Conservation (phyloP, 2,113 vertebrate genomes). For the Strix uralensis region DNA sequence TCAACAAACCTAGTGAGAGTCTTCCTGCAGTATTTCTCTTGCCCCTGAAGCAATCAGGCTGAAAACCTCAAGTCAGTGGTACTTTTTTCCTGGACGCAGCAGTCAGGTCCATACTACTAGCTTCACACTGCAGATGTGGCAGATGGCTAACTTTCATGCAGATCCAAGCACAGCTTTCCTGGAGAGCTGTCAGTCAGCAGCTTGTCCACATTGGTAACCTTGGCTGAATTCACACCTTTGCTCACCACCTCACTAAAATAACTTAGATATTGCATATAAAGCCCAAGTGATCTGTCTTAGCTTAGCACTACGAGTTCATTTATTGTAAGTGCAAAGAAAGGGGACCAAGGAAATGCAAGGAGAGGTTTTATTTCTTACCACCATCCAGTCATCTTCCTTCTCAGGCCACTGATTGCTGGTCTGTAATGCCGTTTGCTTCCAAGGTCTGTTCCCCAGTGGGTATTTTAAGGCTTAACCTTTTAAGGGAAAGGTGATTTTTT, state of each 20-base stretch:
- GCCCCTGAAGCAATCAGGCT: neutral
- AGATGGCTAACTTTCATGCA: neutral
- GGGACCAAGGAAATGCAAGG: neutral
- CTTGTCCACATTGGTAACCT: neutral
- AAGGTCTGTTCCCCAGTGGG: neutral
- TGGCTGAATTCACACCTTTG: neutral
- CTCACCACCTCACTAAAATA: neutral
- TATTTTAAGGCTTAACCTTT: slow-evolving; percentile 10
- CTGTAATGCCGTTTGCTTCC: neutral
- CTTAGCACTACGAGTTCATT: neutral
- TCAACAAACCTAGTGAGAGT: neutral
- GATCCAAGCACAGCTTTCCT: neutral
- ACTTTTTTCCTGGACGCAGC: neutral
- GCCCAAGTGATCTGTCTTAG: neutral
- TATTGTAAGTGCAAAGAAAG: neutral
- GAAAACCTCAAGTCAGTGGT: neutral
- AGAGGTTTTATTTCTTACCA: neutral
- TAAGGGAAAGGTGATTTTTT: neutral
- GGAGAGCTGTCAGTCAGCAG: neutral
- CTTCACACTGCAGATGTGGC: neutral
- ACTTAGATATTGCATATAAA: neutral
- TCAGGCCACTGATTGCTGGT: neutral
- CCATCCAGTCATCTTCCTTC: neutral
- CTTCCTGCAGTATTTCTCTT: neutral
- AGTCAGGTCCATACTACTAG: neutral